These are phyloP conservation scores for Timandra comae DNA, from an alignment of 2,888 invertebrate genomes.

Conservation along the genomic window DNA sequence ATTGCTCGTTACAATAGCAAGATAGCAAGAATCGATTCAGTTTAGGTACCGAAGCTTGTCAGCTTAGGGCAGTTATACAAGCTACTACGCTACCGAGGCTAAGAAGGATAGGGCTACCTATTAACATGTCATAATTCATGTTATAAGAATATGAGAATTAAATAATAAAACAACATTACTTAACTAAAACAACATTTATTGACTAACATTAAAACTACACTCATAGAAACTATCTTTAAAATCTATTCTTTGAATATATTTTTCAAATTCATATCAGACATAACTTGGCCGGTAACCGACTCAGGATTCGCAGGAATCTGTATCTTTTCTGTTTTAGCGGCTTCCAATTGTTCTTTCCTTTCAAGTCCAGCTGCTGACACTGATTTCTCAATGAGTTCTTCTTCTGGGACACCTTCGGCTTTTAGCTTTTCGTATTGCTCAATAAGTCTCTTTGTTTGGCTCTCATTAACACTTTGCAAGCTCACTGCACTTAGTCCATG, in stretches of 20 bases:
- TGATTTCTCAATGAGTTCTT: conserved; percentile 65
- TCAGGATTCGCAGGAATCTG: conserved; percentile 16
- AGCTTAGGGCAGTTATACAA: too few species aligned
- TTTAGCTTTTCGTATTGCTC: conserved; percentile 78
- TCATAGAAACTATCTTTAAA: too few species aligned
- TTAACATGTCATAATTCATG: too few species aligned
- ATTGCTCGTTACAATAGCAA: too few species aligned
- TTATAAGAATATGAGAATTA: too few species aligned
- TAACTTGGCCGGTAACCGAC: conserved; percentile 37
- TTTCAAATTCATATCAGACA: conserved; percentile 44
- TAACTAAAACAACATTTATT: too few species aligned
- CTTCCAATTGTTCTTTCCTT: conserved; percentile 29
- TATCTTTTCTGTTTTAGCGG: conserved; percentile 25
- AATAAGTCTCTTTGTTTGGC: conserved; percentile 78
- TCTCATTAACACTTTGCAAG: conserved; percentile 70
- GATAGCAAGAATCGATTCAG: too few species aligned
- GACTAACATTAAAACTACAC: too few species aligned
- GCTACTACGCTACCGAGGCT: too few species aligned
- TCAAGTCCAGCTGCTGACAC: conserved; percentile 39
- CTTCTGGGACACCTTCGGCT: conserved; percentile 67
- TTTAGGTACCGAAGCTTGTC: too few species aligned
- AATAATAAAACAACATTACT: too few species aligned
- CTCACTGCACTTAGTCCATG: conserved; percentile 74
- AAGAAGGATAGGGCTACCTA: too few species aligned
- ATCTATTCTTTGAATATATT: conserved; percentile 37